Conservation (phyloP, 2,113 vertebrate genomes). For the Tiliqua scincoides region DNA sequence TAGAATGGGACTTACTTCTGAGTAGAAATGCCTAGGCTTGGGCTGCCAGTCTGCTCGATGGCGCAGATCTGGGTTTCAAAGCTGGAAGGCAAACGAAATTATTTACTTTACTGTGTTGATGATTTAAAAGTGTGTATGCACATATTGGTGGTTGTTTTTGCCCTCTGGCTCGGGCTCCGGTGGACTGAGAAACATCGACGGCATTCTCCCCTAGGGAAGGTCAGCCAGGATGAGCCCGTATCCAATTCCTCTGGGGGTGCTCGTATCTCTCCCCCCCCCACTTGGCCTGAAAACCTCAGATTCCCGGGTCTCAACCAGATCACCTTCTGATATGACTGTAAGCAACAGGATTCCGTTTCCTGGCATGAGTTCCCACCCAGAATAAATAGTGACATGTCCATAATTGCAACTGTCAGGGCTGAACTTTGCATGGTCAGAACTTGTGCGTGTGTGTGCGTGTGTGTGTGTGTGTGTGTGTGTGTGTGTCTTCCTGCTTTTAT, state of each 20-base stretch:
- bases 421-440: too few species aligned
- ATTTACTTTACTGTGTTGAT: neutral
- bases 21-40: too few species aligned
- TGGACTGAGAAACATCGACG: neutral
- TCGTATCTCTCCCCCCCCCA: neutral
- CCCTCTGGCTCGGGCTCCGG: neutral
- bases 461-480: too few species aligned
- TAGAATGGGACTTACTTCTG: too few species aligned
- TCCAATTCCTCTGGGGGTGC: too few species aligned
- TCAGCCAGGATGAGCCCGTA: too few species aligned
- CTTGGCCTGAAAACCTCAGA: neutral
- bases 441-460: too few species aligned
- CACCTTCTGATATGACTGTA: neutral
- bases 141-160: neutral
- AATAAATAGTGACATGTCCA: neutral
- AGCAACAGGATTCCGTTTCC: neutral
- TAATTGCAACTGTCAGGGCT: too few species aligned
- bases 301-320: neutral
- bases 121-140: neutral
- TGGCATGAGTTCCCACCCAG: neutral
- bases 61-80: neutral
- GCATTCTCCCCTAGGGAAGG: too few species aligned
- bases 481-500: too few species aligned
- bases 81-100: neutral
- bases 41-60: too few species aligned